phyloP scores from a whole-genome alignment of 2,888 invertebrate species.

The Metalampra italica region DNA sequence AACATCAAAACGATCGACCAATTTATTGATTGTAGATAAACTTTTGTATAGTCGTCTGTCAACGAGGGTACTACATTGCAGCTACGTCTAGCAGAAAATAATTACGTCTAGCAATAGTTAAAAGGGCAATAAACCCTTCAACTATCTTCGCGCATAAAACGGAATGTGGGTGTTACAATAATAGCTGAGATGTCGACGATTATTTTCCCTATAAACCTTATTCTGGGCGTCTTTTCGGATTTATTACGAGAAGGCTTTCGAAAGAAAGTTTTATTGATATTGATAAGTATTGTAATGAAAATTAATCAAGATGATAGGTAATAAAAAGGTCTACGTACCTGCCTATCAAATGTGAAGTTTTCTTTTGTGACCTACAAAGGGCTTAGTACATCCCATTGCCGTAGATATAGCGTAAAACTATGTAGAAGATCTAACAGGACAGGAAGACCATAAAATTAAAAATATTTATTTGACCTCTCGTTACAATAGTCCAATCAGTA shows the following conservation, averaged over 20 bases:
- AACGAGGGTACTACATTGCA: too few species aligned
- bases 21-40: too few species aligned
- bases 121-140: slow-evolving; percentile 59
- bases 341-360: background rate
- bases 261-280: too few species aligned
- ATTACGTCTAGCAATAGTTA: slow-evolving; percentile 34
- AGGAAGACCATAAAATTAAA: too few species aligned
- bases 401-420: too few species aligned
- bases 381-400: background rate
- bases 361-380: background rate
- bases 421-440: too few species aligned
- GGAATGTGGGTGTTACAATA: slow-evolving; percentile 59
- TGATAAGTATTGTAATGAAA: background rate
- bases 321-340: too few species aligned
- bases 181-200: slow-evolving; percentile 56
- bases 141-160: slow-evolving; percentile 38
- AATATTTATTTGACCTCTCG: too few species aligned
- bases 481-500: too few species aligned
- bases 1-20: too few species aligned
- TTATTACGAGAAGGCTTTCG: background rate
- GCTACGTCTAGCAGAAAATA: background rate
- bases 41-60: too few species aligned
- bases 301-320: background rate
- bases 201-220: slow-evolving; percentile 35
- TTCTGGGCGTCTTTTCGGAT: slow-evolving; percentile 1